Base-by-base conservation (phyloP, 2,888 invertebrate species). In the Apoderus coryli region DNA sequence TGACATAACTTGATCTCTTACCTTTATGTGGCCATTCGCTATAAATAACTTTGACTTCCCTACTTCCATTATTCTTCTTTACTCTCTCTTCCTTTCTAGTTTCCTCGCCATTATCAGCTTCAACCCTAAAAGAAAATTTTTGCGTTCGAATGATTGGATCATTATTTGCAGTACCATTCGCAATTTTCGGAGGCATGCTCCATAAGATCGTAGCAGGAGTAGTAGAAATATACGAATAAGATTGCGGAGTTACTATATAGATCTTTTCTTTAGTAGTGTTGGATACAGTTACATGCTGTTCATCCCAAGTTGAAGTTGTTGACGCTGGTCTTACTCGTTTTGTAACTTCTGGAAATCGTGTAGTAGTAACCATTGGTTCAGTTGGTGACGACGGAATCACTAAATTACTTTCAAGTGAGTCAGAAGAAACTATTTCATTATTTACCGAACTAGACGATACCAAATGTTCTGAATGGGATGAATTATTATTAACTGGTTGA, bases 201-300 rank as follows among this genome's bases (percentile, higher is more conserved):
- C 48, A 50, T n/a, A n/a, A n/a, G 16, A 47, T 47, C 6, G 48
- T 48, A 2, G 48, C 45, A 9, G 45, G 49, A 11, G 46, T 48
- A 22, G 44, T 44, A 13, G 45, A 48, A 14, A 32, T 37, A 27
- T 58, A 60, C 39, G 51, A 56, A 60, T 64, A 64, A 10, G 77
- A 67, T 47, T 76, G 73, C 1, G 85, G 81, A 3, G 85, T 85
- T 1, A 85, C 82, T 2, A 85, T 78, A 44, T 82, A 82, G 1
- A 84, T 69, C 50, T 77, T 78, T 57, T 85, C 84, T 46, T 76
- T 75, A 3, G 78, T 79, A 34, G 72, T 57, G n/a, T 80, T 73
- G 7, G 79, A 76, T 49, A 79, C 73, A 10, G 77, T 72, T 2
- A 78, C 69, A 48, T 73, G 68, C 38, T 74, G 64, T 46, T 67